Percentiles rank a stretch among this genome's conserved stretches.
These are phyloP conservation scores for Neomicropteryx cornuta DNA, from an alignment of 1,140 invertebrate genomes.

Conservation along the genomic window DNA sequence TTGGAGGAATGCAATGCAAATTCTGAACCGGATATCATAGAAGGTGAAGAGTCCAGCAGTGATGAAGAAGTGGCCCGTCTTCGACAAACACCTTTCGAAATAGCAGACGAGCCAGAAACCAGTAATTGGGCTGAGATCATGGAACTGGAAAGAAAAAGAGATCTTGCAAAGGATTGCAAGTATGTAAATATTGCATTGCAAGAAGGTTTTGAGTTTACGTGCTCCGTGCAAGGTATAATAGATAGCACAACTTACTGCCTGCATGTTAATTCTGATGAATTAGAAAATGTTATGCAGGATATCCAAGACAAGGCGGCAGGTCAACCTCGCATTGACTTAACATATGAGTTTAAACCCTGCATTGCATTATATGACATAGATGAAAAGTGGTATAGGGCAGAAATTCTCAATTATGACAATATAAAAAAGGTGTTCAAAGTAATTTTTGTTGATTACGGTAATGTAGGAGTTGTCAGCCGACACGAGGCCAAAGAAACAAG, in stretches of 20 bases:
- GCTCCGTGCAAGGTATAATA: no score
- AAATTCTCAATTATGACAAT: background rate
- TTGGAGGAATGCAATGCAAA: background rate
- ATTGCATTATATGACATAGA: constrained; percentile 3
- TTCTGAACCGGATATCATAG: background rate
- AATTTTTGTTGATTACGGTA: constrained; percentile 4
- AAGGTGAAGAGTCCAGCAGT: background rate
- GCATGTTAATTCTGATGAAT: no score
- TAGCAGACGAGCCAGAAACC: no score
- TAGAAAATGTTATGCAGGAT: no score
- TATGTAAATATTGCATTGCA: no score
- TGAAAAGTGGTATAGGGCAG: constrained; percentile 2
- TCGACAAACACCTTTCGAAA: no score
- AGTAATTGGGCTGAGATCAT: no score
- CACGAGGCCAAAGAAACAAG: constrained; percentile 1
- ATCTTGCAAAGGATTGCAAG: no score
- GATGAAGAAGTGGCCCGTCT: background rate
- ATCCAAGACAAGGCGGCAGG: no score
- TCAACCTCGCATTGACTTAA: background rate
- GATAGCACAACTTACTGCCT: no score
- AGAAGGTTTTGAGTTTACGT: no score
- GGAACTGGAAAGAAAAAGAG: no score
- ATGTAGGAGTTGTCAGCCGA: background rate
- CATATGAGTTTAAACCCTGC: background rate
- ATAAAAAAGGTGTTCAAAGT: background rate